Evolutionary conservation across 2,113 vertebrate genomes (phyloP).

Genomic region (Tonatia bakeri): DNA sequence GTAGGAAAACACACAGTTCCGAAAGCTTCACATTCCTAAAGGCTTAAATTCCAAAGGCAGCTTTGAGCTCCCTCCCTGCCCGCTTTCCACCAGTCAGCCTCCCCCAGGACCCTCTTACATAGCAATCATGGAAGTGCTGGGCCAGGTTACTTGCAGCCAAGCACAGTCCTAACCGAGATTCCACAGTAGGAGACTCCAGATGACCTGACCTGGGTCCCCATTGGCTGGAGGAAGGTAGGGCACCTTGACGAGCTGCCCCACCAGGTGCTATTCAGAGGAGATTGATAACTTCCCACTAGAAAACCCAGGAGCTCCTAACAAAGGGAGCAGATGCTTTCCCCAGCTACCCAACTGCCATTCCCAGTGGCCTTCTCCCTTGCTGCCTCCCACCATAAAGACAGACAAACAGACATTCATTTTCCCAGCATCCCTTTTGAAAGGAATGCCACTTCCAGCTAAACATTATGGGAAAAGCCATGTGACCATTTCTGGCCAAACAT

Average conservation of each 20-base stretch:
- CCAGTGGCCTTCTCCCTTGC: neutral
- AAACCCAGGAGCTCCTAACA: neutral
- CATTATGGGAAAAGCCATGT: neutral
- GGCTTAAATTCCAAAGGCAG: neutral
- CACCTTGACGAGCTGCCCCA: neutral
- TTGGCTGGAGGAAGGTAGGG: neutral
- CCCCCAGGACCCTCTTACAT: neutral
- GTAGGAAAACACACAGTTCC: neutral
- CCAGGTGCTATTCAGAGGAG: neutral
- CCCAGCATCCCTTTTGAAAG: neutral
- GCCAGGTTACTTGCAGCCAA: neutral
- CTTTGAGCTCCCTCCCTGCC: neutral
- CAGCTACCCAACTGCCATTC: neutral
- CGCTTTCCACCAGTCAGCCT: neutral
- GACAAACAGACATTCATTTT: neutral
- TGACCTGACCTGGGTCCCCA: neutral
- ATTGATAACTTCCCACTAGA: neutral
- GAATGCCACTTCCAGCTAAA: neutral
- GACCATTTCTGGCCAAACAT: neutral
- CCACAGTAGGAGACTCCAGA: neutral
- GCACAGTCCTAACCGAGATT: neutral
- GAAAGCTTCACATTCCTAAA: neutral
- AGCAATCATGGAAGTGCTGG: neutral
- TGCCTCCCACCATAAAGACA: neutral
- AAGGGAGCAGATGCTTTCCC: neutral